Percentiles rank a stretch among this genome's conserved stretches.
Conservation (phyloP, 2,888 invertebrate species). For the Tenthredo notha region DNA sequence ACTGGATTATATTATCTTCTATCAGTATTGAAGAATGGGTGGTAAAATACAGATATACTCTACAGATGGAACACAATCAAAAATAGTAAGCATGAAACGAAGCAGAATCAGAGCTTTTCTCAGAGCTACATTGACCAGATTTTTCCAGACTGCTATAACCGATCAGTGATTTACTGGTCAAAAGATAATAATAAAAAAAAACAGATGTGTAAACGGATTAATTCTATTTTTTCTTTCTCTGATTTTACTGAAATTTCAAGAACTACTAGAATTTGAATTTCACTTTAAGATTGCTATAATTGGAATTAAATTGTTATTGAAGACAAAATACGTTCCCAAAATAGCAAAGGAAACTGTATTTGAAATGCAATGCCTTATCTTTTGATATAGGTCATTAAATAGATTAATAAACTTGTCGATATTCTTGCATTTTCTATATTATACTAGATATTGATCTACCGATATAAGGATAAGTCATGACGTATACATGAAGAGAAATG, state of each 20-base stretch:
- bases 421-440: neutral
- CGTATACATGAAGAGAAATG: neutral
- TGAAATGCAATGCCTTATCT: constrained; percentile 1
- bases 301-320: neutral
- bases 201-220: neutral
- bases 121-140: neutral
- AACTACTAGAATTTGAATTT: neutral
- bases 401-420: neutral
- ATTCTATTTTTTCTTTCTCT: neutral
- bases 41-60: neutral
- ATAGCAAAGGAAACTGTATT: neutral
- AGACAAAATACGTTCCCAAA: too few relatives aligned
- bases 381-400: neutral
- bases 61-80: neutral
- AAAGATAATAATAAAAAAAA: constrained; percentile 12
- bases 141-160: neutral
- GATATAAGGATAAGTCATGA: neutral
- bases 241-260: neutral
- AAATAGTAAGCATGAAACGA: neutral
- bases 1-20: constrained; percentile 7
- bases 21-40: constrained; percentile 7
- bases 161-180: neutral
- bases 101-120: neutral
- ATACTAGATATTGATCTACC: neutral
- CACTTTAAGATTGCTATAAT: neutral